Conservation (phyloP, 2,797 vertebrate species). For the Aeoliscus strigatus region DNA sequence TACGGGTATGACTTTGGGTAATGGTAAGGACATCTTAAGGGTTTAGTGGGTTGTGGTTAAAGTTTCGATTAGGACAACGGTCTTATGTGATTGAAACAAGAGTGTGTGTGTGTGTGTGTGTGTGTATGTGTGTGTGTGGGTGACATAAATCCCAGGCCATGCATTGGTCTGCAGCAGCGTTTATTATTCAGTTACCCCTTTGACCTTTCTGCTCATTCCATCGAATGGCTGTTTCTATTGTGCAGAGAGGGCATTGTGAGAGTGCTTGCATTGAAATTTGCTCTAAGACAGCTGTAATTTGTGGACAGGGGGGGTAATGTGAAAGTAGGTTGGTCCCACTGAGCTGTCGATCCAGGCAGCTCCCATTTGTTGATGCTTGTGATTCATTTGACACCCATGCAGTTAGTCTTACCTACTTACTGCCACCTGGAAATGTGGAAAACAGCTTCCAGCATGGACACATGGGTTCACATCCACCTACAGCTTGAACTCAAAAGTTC, state of each 20-base stretch:
- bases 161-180: constrained; percentile 17
- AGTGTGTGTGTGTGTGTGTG: constrained; percentile 4
- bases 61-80: too few species aligned
- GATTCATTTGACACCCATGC: too few species aligned
- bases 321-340: constrained; percentile 11
- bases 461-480: too few species aligned
- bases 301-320: constrained; percentile 15
- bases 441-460: too few species aligned
- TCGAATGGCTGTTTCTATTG: constrained; percentile 26
- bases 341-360: constrained; percentile 18
- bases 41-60: too few species aligned
- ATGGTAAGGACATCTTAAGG: too few species aligned
- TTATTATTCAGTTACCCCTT: constrained; percentile 46
- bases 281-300: constrained; percentile 22
- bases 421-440: too few species aligned
- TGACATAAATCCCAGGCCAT: constrained; percentile 26
- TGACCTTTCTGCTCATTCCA: constrained; percentile 41
- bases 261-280: constrained; percentile 11
- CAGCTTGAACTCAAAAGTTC: too few species aligned
- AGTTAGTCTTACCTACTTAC: too few species aligned
- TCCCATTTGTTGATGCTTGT: constrained; percentile 30
- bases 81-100: constrained; percentile 2
- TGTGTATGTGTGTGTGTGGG: constrained; percentile 4
- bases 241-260: constrained; percentile 1
- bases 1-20: too few species aligned